Evolutionary conservation across 1,140 invertebrate genomes (phyloP), one percentile per base, ranked within the genome.

Genomic region (Sitophilus oryzae): DNA sequence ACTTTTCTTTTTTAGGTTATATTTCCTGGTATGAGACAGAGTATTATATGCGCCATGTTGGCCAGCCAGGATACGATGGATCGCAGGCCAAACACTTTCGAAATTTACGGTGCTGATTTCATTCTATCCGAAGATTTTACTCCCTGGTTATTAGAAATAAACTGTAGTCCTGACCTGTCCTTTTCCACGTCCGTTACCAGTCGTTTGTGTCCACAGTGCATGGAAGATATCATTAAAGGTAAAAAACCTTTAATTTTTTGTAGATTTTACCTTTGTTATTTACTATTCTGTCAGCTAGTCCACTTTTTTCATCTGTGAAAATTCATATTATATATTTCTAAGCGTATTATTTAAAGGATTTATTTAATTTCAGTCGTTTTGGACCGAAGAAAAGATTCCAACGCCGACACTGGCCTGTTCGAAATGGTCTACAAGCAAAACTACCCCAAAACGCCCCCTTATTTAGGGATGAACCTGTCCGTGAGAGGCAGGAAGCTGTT

Each of bases 171-270:
- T 0, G 91, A 91, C 65, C 82, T 97, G 77, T 89, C 89, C 23
- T 80, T 86, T 8, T 91, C 87, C 1, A 95, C 92, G 0, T 88
- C 84, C 53, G 89, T 96, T 0, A 96, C 93, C 0, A 84, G 89
- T 0, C 73, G 86, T 49, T 77, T 97, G 62, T 95, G 92, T 70
- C 79, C 85, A 11, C 85, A 88, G 68, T 91, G 89, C 41, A 78
- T 96, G 43, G 91, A 95, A 69, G 93, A 97, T 75, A 84, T 90
- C 1, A 81, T 95, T 37, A 95, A 95, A 87, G 91, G 92, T 94
- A 74, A 19, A 44, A 52, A 11, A n/a, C 25, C 18, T 44, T 41
- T 25, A 25, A 30, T 38, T 54, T 61, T n/a, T n/a, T n/a, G n/a
- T n/a, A n/a, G n/a, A n/a, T n/a, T n/a, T n/a, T n/a, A n/a, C n/a